These are phyloP conservation scores for Caenorhabditis sp. DNA, from an alignment of 2,888 invertebrate species.

Conservation along the genomic window DNA sequence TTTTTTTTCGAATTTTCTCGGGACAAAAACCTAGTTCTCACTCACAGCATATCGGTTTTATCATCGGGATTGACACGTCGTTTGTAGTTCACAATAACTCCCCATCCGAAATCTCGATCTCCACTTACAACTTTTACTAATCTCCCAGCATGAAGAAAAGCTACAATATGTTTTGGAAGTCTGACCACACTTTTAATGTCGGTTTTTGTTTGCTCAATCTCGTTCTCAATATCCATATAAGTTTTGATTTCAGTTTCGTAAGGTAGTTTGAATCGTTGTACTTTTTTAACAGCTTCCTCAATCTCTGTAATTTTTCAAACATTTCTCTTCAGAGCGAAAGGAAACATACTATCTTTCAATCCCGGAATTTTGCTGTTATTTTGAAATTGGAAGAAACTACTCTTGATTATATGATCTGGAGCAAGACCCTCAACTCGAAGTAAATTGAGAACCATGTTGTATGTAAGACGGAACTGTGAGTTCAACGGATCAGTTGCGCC, in stretches of 20 bases:
- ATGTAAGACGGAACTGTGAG: constrained; percentile 97
- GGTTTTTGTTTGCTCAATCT: constrained; percentile 44
- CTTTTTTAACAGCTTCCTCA: constrained; percentile 2
- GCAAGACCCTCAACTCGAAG: constrained; percentile 92
- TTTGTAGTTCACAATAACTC: constrained; percentile 80
- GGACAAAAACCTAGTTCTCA: neutral
- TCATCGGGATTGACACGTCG: constrained; percentile 72
- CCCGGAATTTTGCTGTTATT: constrained; percentile 93
- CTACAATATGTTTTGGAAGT: constrained; percentile 85
- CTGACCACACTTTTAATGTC: constrained; percentile 84
- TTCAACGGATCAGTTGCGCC: constrained; percentile 95
- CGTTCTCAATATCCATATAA: constrained; percentile 16
- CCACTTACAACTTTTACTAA: constrained; percentile 78
- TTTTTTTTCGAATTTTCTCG: no score
- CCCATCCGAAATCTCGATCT: constrained; percentile 90
- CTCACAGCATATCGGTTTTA: constrained; percentile 76
- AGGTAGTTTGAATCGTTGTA: constrained; percentile 13
- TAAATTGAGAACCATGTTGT: constrained; percentile 97
- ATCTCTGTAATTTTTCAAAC: constrained; percentile 15
- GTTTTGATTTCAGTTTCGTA: constrained; percentile 34
- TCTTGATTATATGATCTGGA: constrained; percentile 97
- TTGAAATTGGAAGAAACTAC: constrained; percentile 98
- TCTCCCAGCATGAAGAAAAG: constrained; percentile 92
- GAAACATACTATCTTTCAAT: constrained; percentile 81
- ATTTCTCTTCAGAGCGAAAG: neutral